Percentiles rank a stretch among this genome's conserved stretches.
Evolutionary conservation across 1,140 invertebrate species (phyloP).

Genomic region (Heliconius himera): DNA sequence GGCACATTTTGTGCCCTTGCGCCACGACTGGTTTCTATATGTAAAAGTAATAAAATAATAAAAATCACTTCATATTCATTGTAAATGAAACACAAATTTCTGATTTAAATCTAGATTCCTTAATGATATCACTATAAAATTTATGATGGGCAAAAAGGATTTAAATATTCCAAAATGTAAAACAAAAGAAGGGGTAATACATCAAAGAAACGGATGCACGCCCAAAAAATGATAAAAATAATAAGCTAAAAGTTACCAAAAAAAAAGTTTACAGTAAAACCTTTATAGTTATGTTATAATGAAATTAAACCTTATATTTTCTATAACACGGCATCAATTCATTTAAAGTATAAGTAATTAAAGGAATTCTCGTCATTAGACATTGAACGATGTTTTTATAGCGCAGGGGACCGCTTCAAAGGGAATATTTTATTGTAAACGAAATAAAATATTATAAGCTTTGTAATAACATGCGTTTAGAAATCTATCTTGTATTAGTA

Average conservation of each 20-base stretch:
- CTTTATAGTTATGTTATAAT: not conserved
- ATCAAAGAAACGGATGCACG: slow-evolving; percentile 4
- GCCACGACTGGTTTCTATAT: no score
- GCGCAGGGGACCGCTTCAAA: not conserved
- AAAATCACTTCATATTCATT: not conserved
- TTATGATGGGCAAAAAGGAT: not conserved
- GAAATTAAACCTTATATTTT: not conserved
- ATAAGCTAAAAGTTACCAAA: slow-evolving; percentile 18
- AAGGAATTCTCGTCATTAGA: slow-evolving; percentile 12
- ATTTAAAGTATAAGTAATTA: not conserved
- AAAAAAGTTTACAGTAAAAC: not conserved
- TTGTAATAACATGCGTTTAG: not conserved
- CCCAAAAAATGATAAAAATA: not conserved
- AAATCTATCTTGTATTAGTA: not conserved
- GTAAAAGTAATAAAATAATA: no score
- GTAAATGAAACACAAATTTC: not conserved
- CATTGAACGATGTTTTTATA: slow-evolving; percentile 4
- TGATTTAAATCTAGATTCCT: no score
- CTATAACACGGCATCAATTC: not conserved
- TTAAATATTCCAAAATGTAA: not conserved
- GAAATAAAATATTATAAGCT: not conserved
- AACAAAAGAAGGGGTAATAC: slow-evolving; percentile 15
- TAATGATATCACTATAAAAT: not conserved
- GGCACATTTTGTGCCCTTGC: no score
- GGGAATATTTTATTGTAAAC: not conserved